Evolutionary conservation across 2,113 vertebrate species (phyloP).

Genomic region (Cyanoderma ruficeps): DNA sequence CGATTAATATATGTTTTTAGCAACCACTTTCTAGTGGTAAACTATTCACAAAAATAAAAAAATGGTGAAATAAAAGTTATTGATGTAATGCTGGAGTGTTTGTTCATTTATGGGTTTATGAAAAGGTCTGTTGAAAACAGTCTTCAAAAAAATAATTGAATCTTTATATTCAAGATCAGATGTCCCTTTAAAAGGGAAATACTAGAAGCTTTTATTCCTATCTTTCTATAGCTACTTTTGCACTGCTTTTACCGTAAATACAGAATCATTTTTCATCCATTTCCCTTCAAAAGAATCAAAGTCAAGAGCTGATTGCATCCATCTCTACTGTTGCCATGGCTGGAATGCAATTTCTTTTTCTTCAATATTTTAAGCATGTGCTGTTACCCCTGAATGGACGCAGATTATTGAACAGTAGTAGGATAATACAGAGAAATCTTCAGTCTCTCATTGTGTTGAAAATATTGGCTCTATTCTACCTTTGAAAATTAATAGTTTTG

Average conservation of each 20-base stretch:
- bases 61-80: not conserved
- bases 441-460: not conserved
- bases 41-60: not conserved
- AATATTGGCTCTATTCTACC: not conserved
- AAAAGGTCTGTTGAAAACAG: not conserved
- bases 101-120: not conserved
- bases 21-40: not conserved
- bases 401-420: not conserved
- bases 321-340: not conserved
- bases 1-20: not conserved
- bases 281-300: not conserved
- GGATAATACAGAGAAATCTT: conserved; percentile 3
- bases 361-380: not conserved
- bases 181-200: not conserved
- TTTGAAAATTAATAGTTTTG: conserved; percentile 20
- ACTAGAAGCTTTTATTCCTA: not conserved
- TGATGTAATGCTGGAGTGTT: not conserved
- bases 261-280: not conserved
- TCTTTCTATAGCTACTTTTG: not conserved
- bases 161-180: not conserved
- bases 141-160: not conserved
- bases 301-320: not conserved
- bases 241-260: not conserved
- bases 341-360: not conserved
- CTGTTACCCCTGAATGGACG: not conserved